Conservation (phyloP, 2,113 vertebrate genomes). For the Fregetta grallaria region DNA sequence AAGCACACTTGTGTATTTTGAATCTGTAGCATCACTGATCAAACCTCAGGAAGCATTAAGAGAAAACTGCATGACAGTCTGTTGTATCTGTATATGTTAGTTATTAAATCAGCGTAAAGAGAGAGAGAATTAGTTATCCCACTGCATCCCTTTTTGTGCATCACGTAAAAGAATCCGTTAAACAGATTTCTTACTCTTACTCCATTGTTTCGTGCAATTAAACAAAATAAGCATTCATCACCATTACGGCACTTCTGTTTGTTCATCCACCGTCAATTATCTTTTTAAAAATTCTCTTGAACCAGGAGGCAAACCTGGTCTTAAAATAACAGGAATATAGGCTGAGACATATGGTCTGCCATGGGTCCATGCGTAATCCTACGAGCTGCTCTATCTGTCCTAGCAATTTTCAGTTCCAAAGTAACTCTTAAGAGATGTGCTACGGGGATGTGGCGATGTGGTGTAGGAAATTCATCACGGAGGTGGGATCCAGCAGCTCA, state of each 20-base stretch:
- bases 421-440: not conserved
- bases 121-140: not conserved
- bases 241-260: not conserved
- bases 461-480: not conserved
- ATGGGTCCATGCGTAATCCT: not conserved
- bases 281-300: not conserved
- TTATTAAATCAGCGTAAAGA: not conserved
- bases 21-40: not conserved
- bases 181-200: not conserved
- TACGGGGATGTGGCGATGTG: fast-evolving
- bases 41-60: not conserved
- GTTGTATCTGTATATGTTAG: not conserved
- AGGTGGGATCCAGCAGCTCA: not conserved
- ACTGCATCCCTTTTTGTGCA: not conserved
- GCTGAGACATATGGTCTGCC: not conserved
- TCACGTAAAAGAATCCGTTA: not conserved
- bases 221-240: not conserved
- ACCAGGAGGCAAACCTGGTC: not conserved
- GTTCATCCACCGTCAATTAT: not conserved
- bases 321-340: not conserved
- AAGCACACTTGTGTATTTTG: not conserved
- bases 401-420: not conserved
- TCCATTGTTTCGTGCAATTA: not conserved
- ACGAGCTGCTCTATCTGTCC: not conserved
- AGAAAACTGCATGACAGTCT: not conserved